Evolutionary conservation across 1,140 invertebrate species (phyloP).

Genomic region (Gonatopus flavifemur): DNA sequence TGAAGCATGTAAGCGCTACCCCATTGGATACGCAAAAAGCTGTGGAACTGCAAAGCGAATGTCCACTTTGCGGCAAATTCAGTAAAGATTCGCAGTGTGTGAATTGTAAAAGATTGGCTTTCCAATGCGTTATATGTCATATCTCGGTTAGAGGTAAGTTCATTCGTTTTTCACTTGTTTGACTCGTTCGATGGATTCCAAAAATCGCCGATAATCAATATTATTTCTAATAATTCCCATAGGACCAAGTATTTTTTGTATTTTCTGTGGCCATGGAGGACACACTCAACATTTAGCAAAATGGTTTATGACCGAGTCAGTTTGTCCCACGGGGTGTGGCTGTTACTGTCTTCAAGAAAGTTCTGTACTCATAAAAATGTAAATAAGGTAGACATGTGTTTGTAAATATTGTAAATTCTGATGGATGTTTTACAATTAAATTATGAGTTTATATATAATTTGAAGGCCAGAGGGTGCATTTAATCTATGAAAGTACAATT

Average conservation of each 20-base stretch:
- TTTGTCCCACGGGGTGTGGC: conserved; percentile 83
- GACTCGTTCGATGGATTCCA: neutral
- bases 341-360: conserved; percentile 80
- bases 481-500: too few relatives aligned
- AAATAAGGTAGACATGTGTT: conserved; percentile 22
- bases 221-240: conserved; percentile 21
- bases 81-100: conserved; percentile 64
- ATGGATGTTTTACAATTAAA: too few relatives aligned
- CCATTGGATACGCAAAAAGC: conserved; percentile 65
- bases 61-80: conserved; percentile 67
- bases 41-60: conserved; percentile 77
- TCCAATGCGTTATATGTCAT: conserved; percentile 83
- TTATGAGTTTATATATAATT: too few relatives aligned
- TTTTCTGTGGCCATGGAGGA: conserved; percentile 88
- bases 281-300: conserved; percentile 78
- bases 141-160: conserved; percentile 76
- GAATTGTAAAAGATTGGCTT: conserved; percentile 69
- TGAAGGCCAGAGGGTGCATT: too few relatives aligned
- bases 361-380: conserved; percentile 40
- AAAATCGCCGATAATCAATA: conserved; percentile 7
- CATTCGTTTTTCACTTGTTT: neutral
- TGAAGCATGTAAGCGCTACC: conserved; percentile 73
- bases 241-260: conserved; percentile 77
- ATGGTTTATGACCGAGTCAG: conserved; percentile 73
- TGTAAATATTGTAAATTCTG: conserved; percentile 26